Evolutionary conservation across 2,888 invertebrate species (phyloP).

Genomic region (Drosophila differens): DNA sequence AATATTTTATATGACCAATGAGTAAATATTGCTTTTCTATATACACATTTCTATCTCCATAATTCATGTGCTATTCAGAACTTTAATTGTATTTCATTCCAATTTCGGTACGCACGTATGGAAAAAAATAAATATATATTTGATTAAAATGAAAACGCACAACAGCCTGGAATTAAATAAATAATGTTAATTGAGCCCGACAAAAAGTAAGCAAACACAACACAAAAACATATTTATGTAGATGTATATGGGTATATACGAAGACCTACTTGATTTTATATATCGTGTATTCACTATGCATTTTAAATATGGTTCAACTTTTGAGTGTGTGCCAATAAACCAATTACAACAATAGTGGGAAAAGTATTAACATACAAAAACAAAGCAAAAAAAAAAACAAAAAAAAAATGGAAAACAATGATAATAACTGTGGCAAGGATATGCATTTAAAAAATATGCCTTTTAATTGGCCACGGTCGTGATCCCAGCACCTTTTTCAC

Average conservation of each 20-base stretch:
- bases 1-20: neutral
- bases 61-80: slow-evolving; percentile 41
- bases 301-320: slow-evolving; percentile 49
- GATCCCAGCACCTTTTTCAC: neutral
- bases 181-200: slow-evolving; percentile 73
- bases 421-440: slow-evolving; percentile 51
- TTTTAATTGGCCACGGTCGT: slow-evolving; percentile 59
- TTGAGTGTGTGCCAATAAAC: slow-evolving; percentile 63
- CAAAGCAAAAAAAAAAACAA: slow-evolving; percentile 6
- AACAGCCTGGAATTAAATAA: slow-evolving; percentile 74
- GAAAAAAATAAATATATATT: slow-evolving; percentile 61
- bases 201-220: slow-evolving; percentile 69
- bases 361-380: slow-evolving; percentile 5
- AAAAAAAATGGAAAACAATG: slow-evolving; percentile 22
- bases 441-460: slow-evolving; percentile 75
- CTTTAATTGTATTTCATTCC: slow-evolving; percentile 47
- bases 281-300: slow-evolving; percentile 7
- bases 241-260: slow-evolving; percentile 6
- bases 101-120: slow-evolving; percentile 27
- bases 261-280: neutral
- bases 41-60: neutral
- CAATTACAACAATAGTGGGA: slow-evolving; percentile 60
- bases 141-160: slow-evolving; percentile 74
- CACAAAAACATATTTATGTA: slow-evolving; percentile 31
- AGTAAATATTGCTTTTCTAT: slow-evolving; percentile 6